These are phyloP conservation scores for Neostethus bicornis DNA, from an alignment of 2,797 vertebrate species.

Conservation along the genomic window DNA sequence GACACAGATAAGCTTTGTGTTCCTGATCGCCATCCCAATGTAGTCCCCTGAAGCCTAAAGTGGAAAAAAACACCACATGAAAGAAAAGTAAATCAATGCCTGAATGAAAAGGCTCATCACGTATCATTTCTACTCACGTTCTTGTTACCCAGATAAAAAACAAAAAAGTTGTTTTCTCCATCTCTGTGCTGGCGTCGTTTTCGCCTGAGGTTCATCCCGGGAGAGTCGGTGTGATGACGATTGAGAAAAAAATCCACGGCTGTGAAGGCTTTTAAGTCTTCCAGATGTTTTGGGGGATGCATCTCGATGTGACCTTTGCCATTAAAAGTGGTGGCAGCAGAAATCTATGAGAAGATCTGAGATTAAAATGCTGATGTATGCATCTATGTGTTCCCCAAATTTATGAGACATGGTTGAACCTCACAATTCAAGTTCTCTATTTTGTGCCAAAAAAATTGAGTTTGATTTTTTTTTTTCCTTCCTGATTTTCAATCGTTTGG, in stretches of 20 bases:
- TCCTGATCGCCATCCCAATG: constrained; percentile 65
- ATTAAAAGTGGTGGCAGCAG: constrained; percentile 85
- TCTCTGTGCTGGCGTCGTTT: constrained; percentile 23
- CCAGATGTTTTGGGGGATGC: constrained; percentile 80
- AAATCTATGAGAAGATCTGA: constrained; percentile 76
- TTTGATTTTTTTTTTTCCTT: no score
- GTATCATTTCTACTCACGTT: constrained; percentile 73
- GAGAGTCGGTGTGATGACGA: constrained; percentile 52
- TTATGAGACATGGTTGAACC: no score
- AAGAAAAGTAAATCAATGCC: no score
- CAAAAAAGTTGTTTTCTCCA: constrained; percentile 74
- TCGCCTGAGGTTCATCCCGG: constrained; percentile 1
- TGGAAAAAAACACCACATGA: background rate
- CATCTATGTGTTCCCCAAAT: no score
- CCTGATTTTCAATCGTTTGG: no score
- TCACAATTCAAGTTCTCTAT: no score
- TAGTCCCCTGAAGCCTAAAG: constrained; percentile 62
- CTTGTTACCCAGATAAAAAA: constrained; percentile 88
- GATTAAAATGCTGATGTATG: no score
- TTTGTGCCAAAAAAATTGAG: no score
- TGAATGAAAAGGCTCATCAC: no score
- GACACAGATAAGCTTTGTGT: constrained; percentile 55
- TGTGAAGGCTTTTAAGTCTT: constrained; percentile 86
- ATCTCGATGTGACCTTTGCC: constrained; percentile 87
- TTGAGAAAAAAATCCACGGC: constrained; percentile 85